Percentiles rank a stretch among this genome's conserved stretches.
These are phyloP conservation scores for Apodemia duryi DNA, from an alignment of 2,888 invertebrate genomes.

Conservation along the genomic window DNA sequence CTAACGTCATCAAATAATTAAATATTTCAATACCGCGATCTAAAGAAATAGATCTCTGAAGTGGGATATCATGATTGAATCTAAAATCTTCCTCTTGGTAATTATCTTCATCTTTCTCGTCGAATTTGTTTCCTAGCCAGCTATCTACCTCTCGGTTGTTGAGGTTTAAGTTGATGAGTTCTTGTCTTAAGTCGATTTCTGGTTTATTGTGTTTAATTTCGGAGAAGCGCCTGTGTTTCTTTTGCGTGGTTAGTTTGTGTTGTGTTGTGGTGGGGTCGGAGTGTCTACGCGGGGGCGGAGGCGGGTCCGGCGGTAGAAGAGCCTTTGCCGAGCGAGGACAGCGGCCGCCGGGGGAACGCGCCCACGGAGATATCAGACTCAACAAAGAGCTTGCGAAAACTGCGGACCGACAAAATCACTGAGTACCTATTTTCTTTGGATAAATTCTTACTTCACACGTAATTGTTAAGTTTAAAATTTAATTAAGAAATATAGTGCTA, in stretches of 20 bases:
- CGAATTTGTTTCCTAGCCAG: conserved; percentile 60
- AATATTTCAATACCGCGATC: conserved; percentile 62
- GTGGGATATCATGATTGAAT: conserved; percentile 53
- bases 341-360: conserved; percentile 88
- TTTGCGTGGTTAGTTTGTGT: conserved; percentile 27
- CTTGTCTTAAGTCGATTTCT: conserved; percentile 58
- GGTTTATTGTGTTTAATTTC: conserved; percentile 42
- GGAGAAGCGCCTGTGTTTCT: conserved; percentile 41
- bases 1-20: conserved; percentile 53
- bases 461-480: neutral
- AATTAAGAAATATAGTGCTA: neutral
- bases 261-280: conserved; percentile 40
- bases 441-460: neutral
- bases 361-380: conserved; percentile 85
- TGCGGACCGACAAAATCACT: conserved; percentile 49
- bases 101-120: conserved; percentile 42
- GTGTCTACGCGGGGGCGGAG: conserved; percentile 66
- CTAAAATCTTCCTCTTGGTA: conserved; percentile 37
- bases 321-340: conserved; percentile 89
- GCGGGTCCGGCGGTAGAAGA: conserved; percentile 72
- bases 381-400: conserved; percentile 94
- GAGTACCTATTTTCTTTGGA: neutral
- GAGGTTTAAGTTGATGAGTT: conserved; percentile 53
- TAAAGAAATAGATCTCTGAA: conserved; percentile 61
- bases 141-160: conserved; percentile 51